phyloP scores from a whole-genome alignment of 2,797 vertebrate genomes.

The Jordanella pulchra region DNA sequence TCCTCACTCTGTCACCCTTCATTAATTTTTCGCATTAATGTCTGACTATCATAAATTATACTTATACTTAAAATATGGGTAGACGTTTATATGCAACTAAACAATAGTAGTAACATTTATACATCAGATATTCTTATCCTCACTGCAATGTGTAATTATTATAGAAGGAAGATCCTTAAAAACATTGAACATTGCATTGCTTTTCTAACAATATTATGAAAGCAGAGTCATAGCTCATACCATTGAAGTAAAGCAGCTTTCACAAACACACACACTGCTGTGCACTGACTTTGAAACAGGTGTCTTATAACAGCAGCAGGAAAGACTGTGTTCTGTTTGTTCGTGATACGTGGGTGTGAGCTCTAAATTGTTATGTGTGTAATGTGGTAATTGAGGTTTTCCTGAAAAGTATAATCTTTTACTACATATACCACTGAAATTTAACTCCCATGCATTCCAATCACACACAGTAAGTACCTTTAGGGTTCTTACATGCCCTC shows the following conservation, averaged over 20 bases:
- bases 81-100: no score
- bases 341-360: slow-evolving; percentile 23
- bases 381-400: slow-evolving; percentile 34
- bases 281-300: slow-evolving; percentile 14
- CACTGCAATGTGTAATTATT: no score
- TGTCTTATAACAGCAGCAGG: background rate
- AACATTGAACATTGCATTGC: no score
- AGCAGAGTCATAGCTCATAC: background rate
- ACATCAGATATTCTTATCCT: no score
- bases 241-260: background rate
- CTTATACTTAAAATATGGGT: no score
- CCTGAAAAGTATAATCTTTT: slow-evolving; percentile 26
- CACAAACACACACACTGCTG: background rate
- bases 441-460: slow-evolving; percentile 55
- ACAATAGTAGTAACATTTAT: no score
- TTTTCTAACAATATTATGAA: background rate
- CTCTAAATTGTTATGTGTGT: slow-evolving; percentile 37
- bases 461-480: slow-evolving; percentile 30
- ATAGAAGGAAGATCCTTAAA: no score
- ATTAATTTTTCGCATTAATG: no score
- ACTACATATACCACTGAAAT: slow-evolving; percentile 23
- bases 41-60: no score
- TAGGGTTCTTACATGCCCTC: slow-evolving; percentile 25
- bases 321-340: slow-evolving; percentile 15
- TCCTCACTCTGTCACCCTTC: no score